phyloP scores from a whole-genome alignment of 2,113 vertebrate species.

The Maccullochella peelii region DNA sequence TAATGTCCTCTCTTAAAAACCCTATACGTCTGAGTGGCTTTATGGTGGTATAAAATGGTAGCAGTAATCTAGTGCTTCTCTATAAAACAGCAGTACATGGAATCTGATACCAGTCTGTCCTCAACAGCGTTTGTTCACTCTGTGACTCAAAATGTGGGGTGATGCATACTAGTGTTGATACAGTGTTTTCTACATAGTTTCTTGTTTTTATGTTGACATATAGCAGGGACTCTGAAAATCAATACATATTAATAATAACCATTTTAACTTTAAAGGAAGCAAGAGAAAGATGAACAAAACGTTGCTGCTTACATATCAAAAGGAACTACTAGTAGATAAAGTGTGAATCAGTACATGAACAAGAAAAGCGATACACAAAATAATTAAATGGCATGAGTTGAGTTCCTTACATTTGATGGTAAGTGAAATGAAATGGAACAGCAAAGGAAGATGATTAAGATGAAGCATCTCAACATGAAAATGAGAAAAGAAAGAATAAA shows the following conservation, averaged over 20 bases:
- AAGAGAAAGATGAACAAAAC: neutral
- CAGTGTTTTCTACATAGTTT: constrained; percentile 23
- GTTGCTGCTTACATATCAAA: neutral
- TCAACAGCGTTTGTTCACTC: constrained; percentile 33
- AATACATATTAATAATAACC: neutral
- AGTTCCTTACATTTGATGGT: constrained; percentile 72
- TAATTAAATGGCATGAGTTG: constrained; percentile 9
- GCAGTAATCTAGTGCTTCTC: constrained; percentile 70
- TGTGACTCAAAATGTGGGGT: constrained; percentile 18
- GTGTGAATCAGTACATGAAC: neutral
- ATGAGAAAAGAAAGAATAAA: constrained; percentile 68
- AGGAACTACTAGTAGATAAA: neutral
- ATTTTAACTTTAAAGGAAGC: neutral
- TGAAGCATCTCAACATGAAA: constrained; percentile 64
- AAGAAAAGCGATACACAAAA: constrained; percentile 27
- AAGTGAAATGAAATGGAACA: constrained; percentile 56
- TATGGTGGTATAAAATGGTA: constrained; percentile 74
- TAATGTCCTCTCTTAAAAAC: constrained; percentile 77
- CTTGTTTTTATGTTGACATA: constrained; percentile 19
- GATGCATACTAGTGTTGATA: constrained; percentile 5
- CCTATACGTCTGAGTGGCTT: constrained; percentile 71
- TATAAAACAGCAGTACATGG: constrained; percentile 69
- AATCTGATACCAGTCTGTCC: constrained; percentile 64
- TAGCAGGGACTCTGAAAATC: neutral
- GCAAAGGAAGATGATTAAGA: constrained; percentile 59